Base-by-base conservation (phyloP, 2,797 vertebrate genomes). In the Gorsachius magnificus region DNA sequence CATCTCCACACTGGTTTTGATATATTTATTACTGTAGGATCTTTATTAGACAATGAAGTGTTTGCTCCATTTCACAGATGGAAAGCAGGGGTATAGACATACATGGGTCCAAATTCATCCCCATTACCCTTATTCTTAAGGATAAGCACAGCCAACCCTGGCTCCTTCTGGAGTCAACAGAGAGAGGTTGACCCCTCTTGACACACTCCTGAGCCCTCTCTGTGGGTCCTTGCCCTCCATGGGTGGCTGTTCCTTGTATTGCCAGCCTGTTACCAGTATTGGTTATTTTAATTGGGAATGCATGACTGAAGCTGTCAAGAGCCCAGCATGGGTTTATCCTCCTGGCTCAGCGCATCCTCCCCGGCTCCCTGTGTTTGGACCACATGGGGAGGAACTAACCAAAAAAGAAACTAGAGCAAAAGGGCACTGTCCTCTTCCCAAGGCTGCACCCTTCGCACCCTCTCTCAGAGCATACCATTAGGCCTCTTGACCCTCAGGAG, bases 381-480 rank as follows among this genome's bases (percentile, higher is more conserved):
- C 14, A 35, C 9, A 26, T 7, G 16, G 8, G 22, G 33, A 70
- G 22, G 15, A 83, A 12, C 4, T 12, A 89, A 31, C 2, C 5
- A n/a, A 33, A 74, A 85, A 36, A 28, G 17, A 31, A 71, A 21
- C 11, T 4, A 19, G 45, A 86, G 56, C 33, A 33, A 64, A 61
- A 76, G 8, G 10, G 4, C 45, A 17, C 8, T 61, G 46, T 48
- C 10, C 46, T 57, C 53, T 31, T 82, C 25, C 58, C 12, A 58
- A 18, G 38, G 38, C 26, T 57, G 21, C 16, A 35, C 17, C 22
- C 31, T 75, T 51, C 3, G 2, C 41, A 61, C 8, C 10, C 3
- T 0, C 7, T 35, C 31, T n/a, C 54, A 28, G 54, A 63, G 11
- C 29, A 26, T 2, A 18, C 2, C 10, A 4, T 35, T 36, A 33